A percentile compares a stretch with the other conserved stretches of the same genome.
Conservation (phyloP, 2,888 invertebrate genomes). For the Meandrusa payeni region DNA sequence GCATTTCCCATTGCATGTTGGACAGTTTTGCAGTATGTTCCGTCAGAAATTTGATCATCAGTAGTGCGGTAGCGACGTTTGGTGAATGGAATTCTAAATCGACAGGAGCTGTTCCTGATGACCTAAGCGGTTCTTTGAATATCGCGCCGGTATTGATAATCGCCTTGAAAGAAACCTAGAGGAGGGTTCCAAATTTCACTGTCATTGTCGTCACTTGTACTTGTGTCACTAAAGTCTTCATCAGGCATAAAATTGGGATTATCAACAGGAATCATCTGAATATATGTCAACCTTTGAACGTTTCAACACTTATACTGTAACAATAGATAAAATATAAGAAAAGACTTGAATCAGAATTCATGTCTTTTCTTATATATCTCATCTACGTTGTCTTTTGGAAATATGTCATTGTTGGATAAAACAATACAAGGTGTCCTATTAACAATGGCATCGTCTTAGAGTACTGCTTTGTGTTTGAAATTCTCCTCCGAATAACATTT, state of each 20-base stretch:
- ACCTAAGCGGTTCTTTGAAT: conserved; percentile 25
- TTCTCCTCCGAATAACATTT: conserved; percentile 1
- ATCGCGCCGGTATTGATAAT: conserved; percentile 14
- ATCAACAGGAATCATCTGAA: too few relatives aligned
- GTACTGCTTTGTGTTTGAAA: too few relatives aligned
- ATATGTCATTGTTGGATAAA: too few relatives aligned
- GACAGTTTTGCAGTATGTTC: conserved; percentile 23
- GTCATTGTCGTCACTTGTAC: conserved; percentile 18
- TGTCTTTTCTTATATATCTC: too few relatives aligned
- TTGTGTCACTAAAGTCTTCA: conserved; percentile 11
- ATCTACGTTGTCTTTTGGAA: too few relatives aligned
- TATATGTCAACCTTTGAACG: too few relatives aligned
- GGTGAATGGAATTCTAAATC: conserved; percentile 24
- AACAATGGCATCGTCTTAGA: too few relatives aligned
- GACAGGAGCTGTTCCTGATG: conserved; percentile 19
- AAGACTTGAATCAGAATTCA: too few relatives aligned
- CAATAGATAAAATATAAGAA: too few relatives aligned
- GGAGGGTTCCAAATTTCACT: conserved; percentile 20
- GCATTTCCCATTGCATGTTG: conserved; percentile 24
- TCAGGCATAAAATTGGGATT: too few relatives aligned
- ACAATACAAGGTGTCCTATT: too few relatives aligned
- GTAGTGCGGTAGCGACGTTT: conserved; percentile 20
- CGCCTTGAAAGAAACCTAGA: conserved; percentile 11
- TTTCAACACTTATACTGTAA: too few relatives aligned
- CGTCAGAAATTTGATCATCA: conserved; percentile 12